These are phyloP conservation scores for Diorhabda carinulata DNA, from an alignment of 1,140 invertebrate genomes.

Conservation along the genomic window DNA sequence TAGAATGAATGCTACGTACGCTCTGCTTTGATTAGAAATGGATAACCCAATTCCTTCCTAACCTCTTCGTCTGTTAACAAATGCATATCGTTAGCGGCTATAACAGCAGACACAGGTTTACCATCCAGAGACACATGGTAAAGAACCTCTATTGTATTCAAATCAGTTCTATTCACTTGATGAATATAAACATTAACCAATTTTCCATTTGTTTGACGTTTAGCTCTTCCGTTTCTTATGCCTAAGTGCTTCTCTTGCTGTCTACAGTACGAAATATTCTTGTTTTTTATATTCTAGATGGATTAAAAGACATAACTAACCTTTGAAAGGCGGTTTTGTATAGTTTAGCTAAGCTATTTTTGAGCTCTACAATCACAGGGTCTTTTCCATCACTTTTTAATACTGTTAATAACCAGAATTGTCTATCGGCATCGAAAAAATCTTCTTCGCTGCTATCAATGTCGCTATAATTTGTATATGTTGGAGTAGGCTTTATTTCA, in stretches of 20 bases:
- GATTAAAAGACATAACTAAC: conserved; percentile 38
- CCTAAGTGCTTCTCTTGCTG: conserved; percentile 69
- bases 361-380: conserved; percentile 49
- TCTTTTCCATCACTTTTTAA: conserved; percentile 50
- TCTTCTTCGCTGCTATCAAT: conserved; percentile 41
- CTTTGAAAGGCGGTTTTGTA: conserved; percentile 63
- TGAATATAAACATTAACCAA: conserved; percentile 51
- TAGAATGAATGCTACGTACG: conserved; percentile 53
- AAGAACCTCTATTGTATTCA: conserved; percentile 55
- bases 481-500: conserved; percentile 39
- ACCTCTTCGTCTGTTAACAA: conserved; percentile 71
- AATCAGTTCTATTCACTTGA: conserved; percentile 47
- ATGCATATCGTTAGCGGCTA: conserved; percentile 74
- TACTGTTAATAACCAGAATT: conserved; percentile 78
- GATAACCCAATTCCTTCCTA: conserved; percentile 62
- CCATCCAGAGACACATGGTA: conserved; percentile 75
- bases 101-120: conserved; percentile 69
- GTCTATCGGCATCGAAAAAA: conserved; percentile 50
- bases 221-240: conserved; percentile 45
- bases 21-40: conserved; percentile 77
- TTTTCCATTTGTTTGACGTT: conserved; percentile 39
- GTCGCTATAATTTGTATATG: conserved; percentile 19
- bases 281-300: not conserved
- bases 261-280: conserved; percentile 47
- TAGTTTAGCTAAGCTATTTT: conserved; percentile 57